phyloP scores from a whole-genome alignment of 2,888 invertebrate genomes.

The Phyllotreta striolata region DNA sequence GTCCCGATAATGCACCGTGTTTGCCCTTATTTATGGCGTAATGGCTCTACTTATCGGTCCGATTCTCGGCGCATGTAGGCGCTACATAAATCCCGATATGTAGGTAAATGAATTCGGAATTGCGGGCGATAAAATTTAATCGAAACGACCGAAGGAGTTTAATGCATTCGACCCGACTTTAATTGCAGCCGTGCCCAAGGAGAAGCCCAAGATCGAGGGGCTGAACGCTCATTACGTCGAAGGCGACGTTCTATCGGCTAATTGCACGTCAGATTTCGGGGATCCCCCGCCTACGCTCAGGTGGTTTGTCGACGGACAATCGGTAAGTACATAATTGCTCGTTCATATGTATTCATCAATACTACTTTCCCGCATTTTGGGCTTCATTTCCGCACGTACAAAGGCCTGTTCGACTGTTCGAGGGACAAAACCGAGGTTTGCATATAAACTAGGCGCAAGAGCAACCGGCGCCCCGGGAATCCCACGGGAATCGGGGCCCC shows the following conservation, averaged over 20 bases:
- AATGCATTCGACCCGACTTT: slow-evolving; percentile 3
- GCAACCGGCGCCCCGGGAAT: background rate
- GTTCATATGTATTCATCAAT: slow-evolving; percentile 1
- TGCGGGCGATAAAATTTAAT: no score
- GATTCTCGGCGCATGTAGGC: background rate
- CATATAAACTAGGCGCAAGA: background rate
- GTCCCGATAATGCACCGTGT: slow-evolving; percentile 25
- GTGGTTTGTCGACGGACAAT: slow-evolving; percentile 57
- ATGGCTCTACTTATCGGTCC: slow-evolving; percentile 20
- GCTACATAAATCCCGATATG: background rate
- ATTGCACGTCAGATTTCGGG: slow-evolving; percentile 57
- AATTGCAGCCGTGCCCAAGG: slow-evolving; percentile 59
- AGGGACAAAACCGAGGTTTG: background rate
- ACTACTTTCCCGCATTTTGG: background rate
- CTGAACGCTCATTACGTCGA: slow-evolving; percentile 52
- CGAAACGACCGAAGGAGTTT: background rate
- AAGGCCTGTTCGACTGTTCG: background rate
- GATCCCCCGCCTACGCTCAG: slow-evolving; percentile 57
- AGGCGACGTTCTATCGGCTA: slow-evolving; percentile 53
- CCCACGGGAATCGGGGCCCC: background rate
- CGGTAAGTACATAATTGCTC: slow-evolving; percentile 49
- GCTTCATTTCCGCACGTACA: background rate
- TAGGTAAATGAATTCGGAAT: background rate
- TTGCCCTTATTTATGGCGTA: slow-evolving; percentile 28
- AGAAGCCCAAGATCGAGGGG: slow-evolving; percentile 56